Evolutionary conservation across 2,888 invertebrate species (phyloP).

Genomic region (Catocala sponsa): DNA sequence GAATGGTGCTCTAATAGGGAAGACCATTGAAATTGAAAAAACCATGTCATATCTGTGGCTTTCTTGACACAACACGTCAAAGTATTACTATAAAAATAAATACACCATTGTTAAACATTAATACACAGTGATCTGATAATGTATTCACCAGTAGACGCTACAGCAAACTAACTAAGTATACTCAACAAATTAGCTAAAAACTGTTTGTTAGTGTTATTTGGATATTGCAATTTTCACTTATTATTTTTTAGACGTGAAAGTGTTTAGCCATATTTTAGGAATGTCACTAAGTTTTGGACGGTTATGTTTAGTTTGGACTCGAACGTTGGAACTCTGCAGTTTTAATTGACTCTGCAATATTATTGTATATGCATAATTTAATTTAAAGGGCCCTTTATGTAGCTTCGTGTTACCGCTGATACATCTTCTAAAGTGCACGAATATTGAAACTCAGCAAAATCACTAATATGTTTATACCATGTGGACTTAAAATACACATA

Average conservation of each 20-base stretch:
- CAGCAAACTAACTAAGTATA: constrained; percentile 7
- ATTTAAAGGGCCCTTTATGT: background rate
- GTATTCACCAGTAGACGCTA: background rate
- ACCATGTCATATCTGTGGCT: too few relatives aligned
- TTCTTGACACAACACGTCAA: too few relatives aligned
- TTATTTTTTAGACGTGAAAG: constrained; percentile 6
- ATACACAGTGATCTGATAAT: background rate
- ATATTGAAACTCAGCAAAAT: constrained; percentile 20
- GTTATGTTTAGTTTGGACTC: background rate
- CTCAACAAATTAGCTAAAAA: constrained; percentile 17
- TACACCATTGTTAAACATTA: too few relatives aligned
- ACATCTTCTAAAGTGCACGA: background rate
- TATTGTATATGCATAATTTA: background rate
- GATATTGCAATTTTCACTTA: constrained; percentile 14
- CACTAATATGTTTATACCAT: constrained; percentile 14
- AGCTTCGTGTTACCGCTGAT: background rate
- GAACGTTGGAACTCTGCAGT: too few relatives aligned
- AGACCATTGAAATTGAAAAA: too few relatives aligned
- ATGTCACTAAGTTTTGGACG: constrained; percentile 2
- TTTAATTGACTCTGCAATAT: too few relatives aligned
- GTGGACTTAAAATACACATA: constrained; percentile 1
- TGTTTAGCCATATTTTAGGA: constrained; percentile 19
- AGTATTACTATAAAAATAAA: too few relatives aligned
- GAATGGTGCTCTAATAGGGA: too few relatives aligned
- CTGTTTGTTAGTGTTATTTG: constrained; percentile 16